Evolutionary conservation across 2,797 vertebrate species (phyloP), one percentile per base, ranked within the genome.

Genomic region (Sparus aurata): DNA sequence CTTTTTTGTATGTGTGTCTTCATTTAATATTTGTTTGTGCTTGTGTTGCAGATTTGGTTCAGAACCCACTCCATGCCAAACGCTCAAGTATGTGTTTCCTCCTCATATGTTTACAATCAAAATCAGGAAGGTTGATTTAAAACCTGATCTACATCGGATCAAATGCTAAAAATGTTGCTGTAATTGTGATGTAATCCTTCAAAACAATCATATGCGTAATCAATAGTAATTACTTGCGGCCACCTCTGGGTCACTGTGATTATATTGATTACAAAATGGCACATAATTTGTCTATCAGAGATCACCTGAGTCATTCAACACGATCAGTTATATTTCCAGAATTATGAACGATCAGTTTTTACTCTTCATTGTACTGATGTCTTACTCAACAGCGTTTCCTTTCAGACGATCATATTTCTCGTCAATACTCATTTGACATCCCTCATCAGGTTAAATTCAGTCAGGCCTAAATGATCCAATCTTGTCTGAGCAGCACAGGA

Each of bases 1-100:
- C 82, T 83, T 64, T 76, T 63, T 74, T 84, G 64, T 76, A 13
- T 54, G 9, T 69, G 59, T 80, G 50, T 61, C 8, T 84, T 41
- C 16, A 4, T 69, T 75, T 82, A 83, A 83, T 67, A 27, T 81
- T 68, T 61, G 63, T 89, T 61, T 91, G 61, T 91, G 79, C 62
- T 91, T 93, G 69, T 90, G 77, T 93, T 94, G 22, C 91, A 93
- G 93, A 91, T 86, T 85, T 92, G 82, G 52, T 59, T 87, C 85
- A 80, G 65, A 78, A 45, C 47, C 77, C 90, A 20, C 66, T 75
- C 74, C 87, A 57, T 66, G 66, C 65, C 73, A 93, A 88, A 79
- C 87, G 82, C 62, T 83, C 81, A 92, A 93, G 92, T 93, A 93
- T 79, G 91, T 90, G 70, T 80, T 80, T 38, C 55, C 7, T 69